phyloP scores from a whole-genome alignment of 2,888 invertebrate genomes.

The Theretra japonica region DNA sequence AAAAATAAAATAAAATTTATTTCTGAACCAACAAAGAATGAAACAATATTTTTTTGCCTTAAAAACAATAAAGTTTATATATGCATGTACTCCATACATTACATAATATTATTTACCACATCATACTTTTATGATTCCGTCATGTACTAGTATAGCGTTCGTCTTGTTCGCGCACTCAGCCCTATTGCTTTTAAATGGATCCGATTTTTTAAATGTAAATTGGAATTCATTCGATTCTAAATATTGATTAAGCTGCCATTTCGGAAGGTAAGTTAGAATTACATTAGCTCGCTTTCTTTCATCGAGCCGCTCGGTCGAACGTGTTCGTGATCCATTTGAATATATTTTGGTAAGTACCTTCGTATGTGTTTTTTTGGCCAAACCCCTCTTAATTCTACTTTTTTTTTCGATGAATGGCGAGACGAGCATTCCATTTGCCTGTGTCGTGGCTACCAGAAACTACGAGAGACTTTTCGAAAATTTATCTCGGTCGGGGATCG shows the following conservation, averaged over 20 bases:
- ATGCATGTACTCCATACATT: too few species aligned
- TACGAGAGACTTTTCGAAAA: too few species aligned
- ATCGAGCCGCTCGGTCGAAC: neutral
- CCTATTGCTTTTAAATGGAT: conserved; percentile 48
- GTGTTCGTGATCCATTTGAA: conserved; percentile 3
- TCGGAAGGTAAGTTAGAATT: neutral
- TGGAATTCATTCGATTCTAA: conserved; percentile 50
- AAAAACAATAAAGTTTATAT: too few species aligned
- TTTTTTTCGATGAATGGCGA: too few species aligned
- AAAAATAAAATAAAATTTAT: too few species aligned
- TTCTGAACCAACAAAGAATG: too few species aligned
- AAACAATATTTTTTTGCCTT: too few species aligned
- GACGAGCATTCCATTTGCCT: too few species aligned
- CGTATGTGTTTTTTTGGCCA: neutral
- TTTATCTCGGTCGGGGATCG: too few species aligned
- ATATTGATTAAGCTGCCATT: conserved; percentile 43
- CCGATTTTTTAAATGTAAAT: conserved; percentile 50
- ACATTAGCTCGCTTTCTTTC: conserved; percentile 4
- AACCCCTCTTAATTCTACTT: too few species aligned
- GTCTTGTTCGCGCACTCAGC: conserved; percentile 41
- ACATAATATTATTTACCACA: neutral
- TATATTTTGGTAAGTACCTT: neutral
- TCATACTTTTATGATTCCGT: neutral
- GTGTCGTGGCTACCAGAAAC: too few species aligned
- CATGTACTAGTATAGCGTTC: neutral